Conservation (phyloP, 1,140 invertebrate genomes). For the Rhynchophorus ferrugineus region DNA sequence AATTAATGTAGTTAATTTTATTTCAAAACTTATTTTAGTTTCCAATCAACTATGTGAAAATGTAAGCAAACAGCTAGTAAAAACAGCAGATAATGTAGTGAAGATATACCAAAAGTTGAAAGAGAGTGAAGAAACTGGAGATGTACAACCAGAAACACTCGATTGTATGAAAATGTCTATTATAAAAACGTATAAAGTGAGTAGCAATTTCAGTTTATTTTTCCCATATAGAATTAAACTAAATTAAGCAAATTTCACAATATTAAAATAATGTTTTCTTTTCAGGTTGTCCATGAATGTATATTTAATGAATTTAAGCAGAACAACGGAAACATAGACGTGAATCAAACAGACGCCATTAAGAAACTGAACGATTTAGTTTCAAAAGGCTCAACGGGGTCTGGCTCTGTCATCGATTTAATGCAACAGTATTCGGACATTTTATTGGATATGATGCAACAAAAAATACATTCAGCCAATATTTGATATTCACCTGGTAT, state of each 20-base stretch:
- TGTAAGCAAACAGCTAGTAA: constrained; percentile 54
- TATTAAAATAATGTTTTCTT: too few relatives aligned
- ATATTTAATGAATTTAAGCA: constrained; percentile 34
- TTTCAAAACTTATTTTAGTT: too few relatives aligned
- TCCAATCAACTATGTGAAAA: constrained; percentile 56
- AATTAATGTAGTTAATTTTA: neutral
- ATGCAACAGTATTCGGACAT: constrained; percentile 60
- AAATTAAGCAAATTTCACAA: too few relatives aligned
- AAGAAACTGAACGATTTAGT: constrained; percentile 39
- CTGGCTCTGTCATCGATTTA: constrained; percentile 49
- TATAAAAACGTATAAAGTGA: constrained; percentile 45
- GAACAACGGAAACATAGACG: constrained; percentile 33
- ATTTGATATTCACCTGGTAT: constrained; percentile 29
- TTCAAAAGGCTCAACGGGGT: constrained; percentile 40
- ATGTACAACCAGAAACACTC: constrained; percentile 42
- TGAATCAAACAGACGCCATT: constrained; percentile 38
- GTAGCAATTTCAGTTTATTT: neutral
- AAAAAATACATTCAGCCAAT: constrained; percentile 46
- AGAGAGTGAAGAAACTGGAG: constrained; percentile 32
- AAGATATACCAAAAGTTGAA: constrained; percentile 55
- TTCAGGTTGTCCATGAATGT: constrained; percentile 41
- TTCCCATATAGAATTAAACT: neutral
- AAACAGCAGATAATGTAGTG: constrained; percentile 57
- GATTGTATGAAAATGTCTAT: constrained; percentile 48
- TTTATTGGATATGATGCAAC: constrained; percentile 53